Evolutionary conservation across 2,888 invertebrate genomes (phyloP), one percentile per base, ranked within the genome.

Genomic region (Subacronicta megacephala): DNA sequence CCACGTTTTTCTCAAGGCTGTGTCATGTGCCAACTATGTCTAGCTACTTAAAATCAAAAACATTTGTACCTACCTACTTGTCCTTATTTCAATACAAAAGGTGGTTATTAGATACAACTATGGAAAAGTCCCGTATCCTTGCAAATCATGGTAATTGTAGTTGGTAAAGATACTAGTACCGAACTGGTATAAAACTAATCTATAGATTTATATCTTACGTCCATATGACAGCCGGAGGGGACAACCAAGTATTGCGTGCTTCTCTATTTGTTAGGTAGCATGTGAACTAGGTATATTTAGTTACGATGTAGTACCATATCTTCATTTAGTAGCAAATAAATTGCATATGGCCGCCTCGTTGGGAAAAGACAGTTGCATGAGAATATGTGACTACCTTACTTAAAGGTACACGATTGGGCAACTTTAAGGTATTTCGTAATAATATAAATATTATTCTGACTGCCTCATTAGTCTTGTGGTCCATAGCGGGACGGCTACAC

Each of bases 201-300:
- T 55, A 50, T 57, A 71, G 65, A 71, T 64, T 57, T 57, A 58
- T 52, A 66, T 71, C 72, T 71, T 40, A 46, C 16, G 49, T 71
- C 51, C 46, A 38, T 65, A 66, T 49, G 72, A 64, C 51, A 64
- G 66, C 65, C 72, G 47, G 7, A 13, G 47, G 65, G 71, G 65
- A 66, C 66, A 49, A 16, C 7, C 33, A 13, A 38, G 35, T 35
- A 65, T 71, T 57, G 65, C 65, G 66, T 66, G 65, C 56, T 66
- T 38, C 72, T 57, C 56, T 50, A 54, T 69, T 64, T 57, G 66
- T 58, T n/a, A 41, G 44, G 72, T 65, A 65, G 65, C 72, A 51
- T 67, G 66, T 58, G 18, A 49, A 45, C 67, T 67, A n/a, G n/a
- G n/a, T n/a, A 65, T 72, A 60, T 54, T 51, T 72, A 72, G 62